Conservation (phyloP, 2,888 invertebrate genomes). For the Lucinisca nassula region DNA sequence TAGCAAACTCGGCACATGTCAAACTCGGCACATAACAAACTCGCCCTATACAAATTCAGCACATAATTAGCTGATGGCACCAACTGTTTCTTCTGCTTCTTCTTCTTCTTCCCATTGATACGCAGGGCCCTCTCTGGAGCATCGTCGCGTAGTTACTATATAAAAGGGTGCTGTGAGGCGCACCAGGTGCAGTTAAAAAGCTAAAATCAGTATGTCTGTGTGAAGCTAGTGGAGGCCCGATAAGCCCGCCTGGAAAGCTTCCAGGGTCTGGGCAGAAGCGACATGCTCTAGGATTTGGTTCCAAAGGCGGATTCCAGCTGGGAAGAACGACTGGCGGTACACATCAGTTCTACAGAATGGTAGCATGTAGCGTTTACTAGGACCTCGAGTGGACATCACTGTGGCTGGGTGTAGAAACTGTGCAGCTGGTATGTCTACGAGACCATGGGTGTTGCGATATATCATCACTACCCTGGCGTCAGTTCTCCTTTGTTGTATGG, state of each 20-base stretch:
- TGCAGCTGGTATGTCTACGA: slow-evolving; percentile 26
- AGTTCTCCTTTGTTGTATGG: slow-evolving; percentile 17
- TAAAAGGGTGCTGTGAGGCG: background rate
- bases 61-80: too few species aligned
- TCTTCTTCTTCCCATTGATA: background rate
- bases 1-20: too few species aligned
- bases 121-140: background rate
- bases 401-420: slow-evolving; percentile 7
- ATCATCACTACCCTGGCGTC: slow-evolving; percentile 35
- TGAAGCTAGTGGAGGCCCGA: background rate
- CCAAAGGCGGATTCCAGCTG: too few species aligned
- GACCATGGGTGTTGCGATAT: slow-evolving; percentile 16
- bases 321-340: slow-evolving; percentile 13
- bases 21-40: too few species aligned
- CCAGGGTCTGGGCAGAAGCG: background rate
- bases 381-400: background rate
- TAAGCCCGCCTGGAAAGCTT: background rate
- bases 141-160: background rate
- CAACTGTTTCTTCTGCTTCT: too few species aligned
- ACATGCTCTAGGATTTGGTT: too few species aligned
- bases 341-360: slow-evolving; percentile 30
- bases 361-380: background rate
- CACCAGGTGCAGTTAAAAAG: background rate
- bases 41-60: too few species aligned
- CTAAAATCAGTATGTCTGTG: background rate